Evolutionary conservation across 2,888 invertebrate species (phyloP), one percentile per base, ranked within the genome.

Genomic region (Standfussiana lucernea): DNA sequence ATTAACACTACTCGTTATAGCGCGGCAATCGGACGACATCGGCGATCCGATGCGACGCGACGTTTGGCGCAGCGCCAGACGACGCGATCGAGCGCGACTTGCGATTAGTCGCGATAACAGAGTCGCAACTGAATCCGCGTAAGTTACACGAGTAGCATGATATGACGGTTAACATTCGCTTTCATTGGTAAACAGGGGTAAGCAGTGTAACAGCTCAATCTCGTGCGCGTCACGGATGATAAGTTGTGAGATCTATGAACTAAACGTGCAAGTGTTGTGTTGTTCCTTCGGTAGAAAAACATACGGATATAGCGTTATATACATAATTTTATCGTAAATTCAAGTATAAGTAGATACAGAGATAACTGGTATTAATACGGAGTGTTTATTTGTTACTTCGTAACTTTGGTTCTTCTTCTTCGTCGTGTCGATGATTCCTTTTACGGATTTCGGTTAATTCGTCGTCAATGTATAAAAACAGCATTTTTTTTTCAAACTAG

Each of bases 151-250:
- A 53, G 50, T 45, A n/a, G 8, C 64, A 62, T 53, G 59, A 56
- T 61, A 64, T 21, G 45, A 28, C 62, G 42, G 37, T 32, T 47
- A 24, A 47, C 50, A 53, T 62, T 67, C 72, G 28, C 18, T 80
- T 76, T 78, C 56, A 72, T 69, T 75, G 64, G n/a, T 64, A n/a
- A 40, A 15, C 64, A 40, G 50, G 5, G 2, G 32, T 50, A 62
- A 40, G 32, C 62, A 76, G n/a, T 53, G 24, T 35, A 64, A 78
- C 78, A 66, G 65, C 78, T 84, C 73, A 72, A 75, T 77, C n/a
- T 35, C 40, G 18, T 11, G 45, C 68, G 24, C 72, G 65, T 68
- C 73, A 45, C 71, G 71, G 77, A 72, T 77, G 72, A 77, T 62
- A 28, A 40, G 72, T 7, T 11, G 37, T 15, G 35, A 61, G 56